Evolutionary conservation across 2,113 vertebrate species (phyloP), one percentile per base, ranked within the genome.

Genomic region (Morone saxatilis): DNA sequence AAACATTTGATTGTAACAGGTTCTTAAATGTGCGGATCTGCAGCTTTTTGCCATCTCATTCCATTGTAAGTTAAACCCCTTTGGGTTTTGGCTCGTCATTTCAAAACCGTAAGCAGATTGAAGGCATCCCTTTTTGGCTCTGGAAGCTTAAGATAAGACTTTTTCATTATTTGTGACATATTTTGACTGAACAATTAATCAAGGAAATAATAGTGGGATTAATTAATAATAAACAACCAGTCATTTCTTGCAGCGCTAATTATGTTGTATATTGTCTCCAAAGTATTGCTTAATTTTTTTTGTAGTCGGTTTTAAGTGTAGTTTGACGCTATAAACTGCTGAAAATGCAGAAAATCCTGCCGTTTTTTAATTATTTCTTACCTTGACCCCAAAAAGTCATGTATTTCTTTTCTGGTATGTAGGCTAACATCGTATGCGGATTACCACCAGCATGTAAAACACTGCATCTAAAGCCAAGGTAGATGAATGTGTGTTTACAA

Each of bases 401-500:
- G 36, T 59, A 12, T 76, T 86, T 83, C 22, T 40, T 76, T 19
- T 80, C 66, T 75, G 61, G 36, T 81, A 53, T 81, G 63, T 78
- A 19, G 77, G 56, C 74, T 76, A 83, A 70, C 41, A 43, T 74
- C 50, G 50, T 43, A 70, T 71, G 56, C 9, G 5, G 81, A 87
- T 80, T 76, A 72, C 38, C 65, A 47, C 10, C 60, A 71, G 53
- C 6, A 3, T 71, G 57, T 10, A 60, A 85, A 85, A 59, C 57
- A 75, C 38, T 56, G 53, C 53, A 66, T 83, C 54, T 38, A 67
- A 83, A 85, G 60, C 73, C 60, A 61, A 85, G 43, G 38, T 81
- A 69, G 60, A 83, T 85, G 62, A 71, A 80, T 83, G 77, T 76
- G 76, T 80, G 76, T 88, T 86, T 91, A 83, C 56, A 83, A 74